Evolutionary conservation across 2,888 invertebrate genomes (phyloP), one percentile per base, ranked within the genome.

Genomic region (Acanthoscelides obtectus): DNA sequence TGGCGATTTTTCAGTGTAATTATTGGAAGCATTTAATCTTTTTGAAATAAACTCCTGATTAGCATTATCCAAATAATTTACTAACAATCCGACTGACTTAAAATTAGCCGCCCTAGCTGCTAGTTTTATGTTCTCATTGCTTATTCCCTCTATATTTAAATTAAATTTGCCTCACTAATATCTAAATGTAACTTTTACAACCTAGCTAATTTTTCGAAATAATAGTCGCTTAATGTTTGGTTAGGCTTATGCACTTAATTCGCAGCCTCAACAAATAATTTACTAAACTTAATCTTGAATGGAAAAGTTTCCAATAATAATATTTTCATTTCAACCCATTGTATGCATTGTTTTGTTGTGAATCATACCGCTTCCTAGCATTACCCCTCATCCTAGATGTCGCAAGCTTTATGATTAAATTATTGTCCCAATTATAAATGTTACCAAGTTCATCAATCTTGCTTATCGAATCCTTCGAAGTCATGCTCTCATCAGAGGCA

Each of bases 231-330:
- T 67, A 22, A 20, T 22, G 20, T 67, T 22, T 67, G 67, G 22
- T 20, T 20, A 0, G 21, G 22, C 22, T 1, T 3, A 20, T 22
- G 22, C 1, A 6, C 8, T 22, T 67, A 67, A 22, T 67, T 67
- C 3, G 67, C 67, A 22, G 67, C 67, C 25, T 67, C 67, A 1
- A 22, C 67, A 22, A 67, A 67, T 22, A 21, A 67, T 67, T 67
- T 22, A n/a, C 67, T 22, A 22, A 67, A 22, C 22, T 12, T 67
- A 22, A 67, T 5, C 22, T 22, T 20, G 1, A 1, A 22, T 1
- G 67, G 67, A 22, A 67, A 67, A 0, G 67, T 67, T 19, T 22
- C 1, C 8, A 67, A 12, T 8, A 67, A 22, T 21, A 67, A 67
- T 2, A 67, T 1, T 20, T 67, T 67, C 67, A 22, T 67, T 21